phyloP scores from a whole-genome alignment of 2,888 invertebrate species.

The Acholoe squamosa region DNA sequence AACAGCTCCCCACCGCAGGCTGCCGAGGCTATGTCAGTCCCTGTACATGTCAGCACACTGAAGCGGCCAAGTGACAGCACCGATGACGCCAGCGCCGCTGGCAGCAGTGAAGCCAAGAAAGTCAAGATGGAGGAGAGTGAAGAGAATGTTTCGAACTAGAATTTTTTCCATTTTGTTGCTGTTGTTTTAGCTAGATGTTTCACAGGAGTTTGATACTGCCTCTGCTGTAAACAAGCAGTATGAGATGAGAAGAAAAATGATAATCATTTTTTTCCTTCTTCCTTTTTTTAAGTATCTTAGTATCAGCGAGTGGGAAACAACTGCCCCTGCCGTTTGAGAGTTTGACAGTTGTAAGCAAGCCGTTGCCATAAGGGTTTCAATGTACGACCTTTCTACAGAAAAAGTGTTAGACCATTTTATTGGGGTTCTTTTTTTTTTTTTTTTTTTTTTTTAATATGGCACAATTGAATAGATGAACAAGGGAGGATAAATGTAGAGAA shows the following conservation, averaged over 20 bases:
- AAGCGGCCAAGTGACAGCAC: conserved; percentile 9
- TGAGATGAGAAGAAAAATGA: too few relatives aligned
- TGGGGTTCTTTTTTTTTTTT: background rate
- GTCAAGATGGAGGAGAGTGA: background rate
- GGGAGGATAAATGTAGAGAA: conserved; percentile 13
- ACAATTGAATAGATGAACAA: background rate
- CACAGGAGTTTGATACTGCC: too few relatives aligned
- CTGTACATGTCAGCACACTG: background rate
- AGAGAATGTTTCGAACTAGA: conserved; percentile 43
- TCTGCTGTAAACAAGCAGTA: too few relatives aligned
- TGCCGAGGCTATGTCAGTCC: background rate
- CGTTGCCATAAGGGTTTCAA: conserved; percentile 13
- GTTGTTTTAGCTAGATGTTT: too few relatives aligned
- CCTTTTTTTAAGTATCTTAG: too few relatives aligned
- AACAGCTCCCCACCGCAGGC: conserved; percentile 27
- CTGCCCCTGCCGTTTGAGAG: background rate
- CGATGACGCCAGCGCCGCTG: background rate
- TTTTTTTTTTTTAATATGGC: background rate
- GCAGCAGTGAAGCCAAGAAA: conserved; percentile 38
- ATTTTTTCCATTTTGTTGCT: too few relatives aligned
- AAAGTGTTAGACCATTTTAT: too few relatives aligned
- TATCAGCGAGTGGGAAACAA: background rate
- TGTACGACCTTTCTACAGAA: background rate
- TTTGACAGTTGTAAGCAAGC: background rate
- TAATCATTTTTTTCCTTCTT: too few relatives aligned